These are phyloP conservation scores for Maniola jurtina DNA, from an alignment of 1,140 invertebrate genomes.

Conservation along the genomic window DNA sequence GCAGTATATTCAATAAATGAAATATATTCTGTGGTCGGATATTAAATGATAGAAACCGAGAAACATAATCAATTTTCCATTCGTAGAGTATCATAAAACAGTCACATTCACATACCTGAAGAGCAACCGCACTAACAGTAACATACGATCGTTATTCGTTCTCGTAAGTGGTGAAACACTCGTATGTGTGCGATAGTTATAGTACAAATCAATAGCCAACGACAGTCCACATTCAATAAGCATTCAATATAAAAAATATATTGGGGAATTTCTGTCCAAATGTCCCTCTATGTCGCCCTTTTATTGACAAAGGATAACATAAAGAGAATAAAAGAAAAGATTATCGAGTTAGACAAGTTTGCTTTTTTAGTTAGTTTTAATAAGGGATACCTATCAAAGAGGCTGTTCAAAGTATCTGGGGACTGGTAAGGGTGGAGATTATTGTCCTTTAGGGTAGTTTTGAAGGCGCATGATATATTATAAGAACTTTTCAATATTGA, in stretches of 20 bases:
- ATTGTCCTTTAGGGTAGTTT: no score
- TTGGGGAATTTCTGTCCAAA: background rate
- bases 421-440: no score
- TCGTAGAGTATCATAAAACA: background rate
- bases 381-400: no score
- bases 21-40: no score
- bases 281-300: background rate
- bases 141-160: constrained; percentile 1
- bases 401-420: no score
- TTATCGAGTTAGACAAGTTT: no score
- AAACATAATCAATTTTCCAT: background rate
- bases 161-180: background rate
- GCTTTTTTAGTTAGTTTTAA: no score
- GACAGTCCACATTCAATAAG: background rate
- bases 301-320: background rate
- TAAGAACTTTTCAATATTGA: no score
- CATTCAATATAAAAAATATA: constrained; percentile 3
- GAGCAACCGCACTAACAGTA: background rate
- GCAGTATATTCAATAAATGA: no score
- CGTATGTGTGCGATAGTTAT: background rate
- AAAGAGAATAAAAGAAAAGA: no score
- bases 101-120: background rate
- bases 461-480: no score
- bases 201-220: background rate
- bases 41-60: background rate